Base-by-base conservation (phyloP, 2,888 invertebrate species). In the Pachydiplax longipennis region DNA sequence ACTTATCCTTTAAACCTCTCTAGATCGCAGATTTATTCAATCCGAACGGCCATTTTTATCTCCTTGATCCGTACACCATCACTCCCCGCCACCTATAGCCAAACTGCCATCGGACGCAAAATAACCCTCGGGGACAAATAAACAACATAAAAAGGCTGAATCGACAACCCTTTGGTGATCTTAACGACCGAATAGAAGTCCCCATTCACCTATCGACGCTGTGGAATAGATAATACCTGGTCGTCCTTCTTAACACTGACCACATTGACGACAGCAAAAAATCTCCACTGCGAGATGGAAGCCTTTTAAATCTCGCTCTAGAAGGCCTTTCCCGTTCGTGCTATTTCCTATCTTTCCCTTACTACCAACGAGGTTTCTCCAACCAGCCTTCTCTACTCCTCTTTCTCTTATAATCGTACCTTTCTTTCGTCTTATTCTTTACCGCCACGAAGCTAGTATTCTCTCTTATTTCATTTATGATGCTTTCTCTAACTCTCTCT, bases 251-350 rank as follows among this genome's bases (percentile, higher is more conserved):
- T 81, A 44, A 58, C 31, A 58, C 83, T 58, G 83, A 83, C 83
- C 83, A 81, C 83, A 35, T 35, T 83, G 53, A 58, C 81, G 83
- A 61, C 58, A 48, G 58, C 83, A 83, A 83, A 83, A 83, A 83
- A 83, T 53, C 31, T 31, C 58, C 83, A 15, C 53, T 15, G 15
- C 53, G 18, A 83, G 83, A 83, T 83, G 83, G 53, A 83, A 53
- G 83, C 25, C 83, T 83, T 58, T 58, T 83, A 83, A 58, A 58
- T 83, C 58, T 83, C 58, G 31, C 58, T 83, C 83, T 13, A 25
- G 48, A 53, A 15, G 82, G 31, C 73, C 31, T 73, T 73, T 58
- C 31, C 83, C 53, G 58, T 58, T 18, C 58, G 83, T 31, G 58
- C 83, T 15, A 83, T 83, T 61, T 31, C 83, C 58, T 25, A 83